These are phyloP conservation scores for Patagioenas fasciata DNA, from an alignment of 2,113 vertebrate species.

Conservation along the genomic window DNA sequence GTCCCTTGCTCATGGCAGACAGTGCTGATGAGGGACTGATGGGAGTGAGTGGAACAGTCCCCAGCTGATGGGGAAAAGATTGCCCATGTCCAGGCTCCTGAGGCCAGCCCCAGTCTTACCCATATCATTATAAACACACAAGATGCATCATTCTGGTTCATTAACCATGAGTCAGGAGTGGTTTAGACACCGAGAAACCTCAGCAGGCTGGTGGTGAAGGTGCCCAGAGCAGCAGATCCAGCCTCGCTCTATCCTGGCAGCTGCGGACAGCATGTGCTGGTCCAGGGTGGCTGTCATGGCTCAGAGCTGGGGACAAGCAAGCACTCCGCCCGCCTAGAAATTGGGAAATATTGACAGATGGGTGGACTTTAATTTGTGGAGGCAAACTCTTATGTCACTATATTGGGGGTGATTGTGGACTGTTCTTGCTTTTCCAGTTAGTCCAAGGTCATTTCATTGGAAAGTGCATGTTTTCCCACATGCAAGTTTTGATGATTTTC, in stretches of 20 bases:
- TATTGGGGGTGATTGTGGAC: neutral
- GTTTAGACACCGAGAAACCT: neutral
- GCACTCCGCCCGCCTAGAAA: neutral
- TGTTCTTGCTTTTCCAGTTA: constrained; percentile 25
- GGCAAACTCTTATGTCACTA: neutral
- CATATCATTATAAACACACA: fast-evolving
- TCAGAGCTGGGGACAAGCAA: neutral
- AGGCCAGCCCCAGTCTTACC: neutral
- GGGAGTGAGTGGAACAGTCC: fast-evolving
- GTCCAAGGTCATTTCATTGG: neutral
- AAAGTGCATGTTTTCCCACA: neutral
- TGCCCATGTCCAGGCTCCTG: neutral
- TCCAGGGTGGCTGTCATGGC: fast-evolving
- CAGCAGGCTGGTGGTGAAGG: neutral
- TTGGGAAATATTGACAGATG: constrained; percentile 28
- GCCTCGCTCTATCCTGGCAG: neutral
- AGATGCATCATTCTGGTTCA: neutral
- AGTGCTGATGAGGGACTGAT: fast-evolving
- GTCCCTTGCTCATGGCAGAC: neutral
- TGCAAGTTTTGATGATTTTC: neutral
- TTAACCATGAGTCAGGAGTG: neutral
- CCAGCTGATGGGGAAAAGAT: neutral
- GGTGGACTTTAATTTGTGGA: constrained; percentile 28
- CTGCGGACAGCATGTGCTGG: neutral
- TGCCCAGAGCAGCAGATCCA: neutral